These are phyloP conservation scores for Trachurus trachurus DNA, from an alignment of 2,797 vertebrate species.

Conservation along the genomic window DNA sequence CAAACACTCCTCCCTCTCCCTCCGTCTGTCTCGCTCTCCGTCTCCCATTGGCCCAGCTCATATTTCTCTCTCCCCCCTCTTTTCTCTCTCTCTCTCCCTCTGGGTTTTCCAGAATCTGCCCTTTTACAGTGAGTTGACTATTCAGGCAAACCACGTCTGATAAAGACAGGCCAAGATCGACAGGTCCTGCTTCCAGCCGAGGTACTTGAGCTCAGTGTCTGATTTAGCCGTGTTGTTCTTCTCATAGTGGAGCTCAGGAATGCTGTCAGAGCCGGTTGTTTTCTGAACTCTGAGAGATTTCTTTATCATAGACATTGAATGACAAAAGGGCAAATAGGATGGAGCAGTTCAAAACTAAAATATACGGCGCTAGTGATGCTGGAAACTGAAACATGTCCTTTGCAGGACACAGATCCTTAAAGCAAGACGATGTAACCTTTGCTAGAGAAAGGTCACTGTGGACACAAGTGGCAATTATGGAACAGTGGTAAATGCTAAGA, in stretches of 20 bases:
- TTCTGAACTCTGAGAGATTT: background rate
- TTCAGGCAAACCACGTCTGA: constrained; percentile 61
- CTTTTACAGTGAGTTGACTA: constrained; percentile 77
- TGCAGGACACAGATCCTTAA: background rate
- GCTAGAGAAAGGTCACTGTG: background rate
- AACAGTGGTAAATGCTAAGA: background rate
- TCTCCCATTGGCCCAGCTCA: constrained; percentile 58
- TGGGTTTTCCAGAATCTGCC: constrained; percentile 75
- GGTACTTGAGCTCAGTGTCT: constrained; percentile 46
- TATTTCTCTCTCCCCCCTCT: constrained; percentile 43
- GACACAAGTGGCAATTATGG: background rate
- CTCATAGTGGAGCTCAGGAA: constrained; percentile 44
- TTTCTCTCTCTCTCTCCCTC: constrained; percentile 39
- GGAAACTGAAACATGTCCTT: background rate
- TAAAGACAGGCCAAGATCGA: constrained; percentile 56
- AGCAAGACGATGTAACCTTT: background rate
- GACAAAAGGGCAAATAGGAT: background rate
- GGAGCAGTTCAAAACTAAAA: background rate
- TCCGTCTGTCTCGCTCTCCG: constrained; percentile 28
- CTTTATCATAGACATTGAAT: background rate
- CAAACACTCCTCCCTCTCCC: constrained; percentile 63
- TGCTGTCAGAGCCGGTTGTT: constrained; percentile 28
- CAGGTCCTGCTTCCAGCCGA: constrained; percentile 50
- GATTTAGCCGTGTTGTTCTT: constrained; percentile 25
- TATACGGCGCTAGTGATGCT: background rate